Base-by-base conservation (phyloP, 2,797 vertebrate genomes). In the Danio choprae region DNA sequence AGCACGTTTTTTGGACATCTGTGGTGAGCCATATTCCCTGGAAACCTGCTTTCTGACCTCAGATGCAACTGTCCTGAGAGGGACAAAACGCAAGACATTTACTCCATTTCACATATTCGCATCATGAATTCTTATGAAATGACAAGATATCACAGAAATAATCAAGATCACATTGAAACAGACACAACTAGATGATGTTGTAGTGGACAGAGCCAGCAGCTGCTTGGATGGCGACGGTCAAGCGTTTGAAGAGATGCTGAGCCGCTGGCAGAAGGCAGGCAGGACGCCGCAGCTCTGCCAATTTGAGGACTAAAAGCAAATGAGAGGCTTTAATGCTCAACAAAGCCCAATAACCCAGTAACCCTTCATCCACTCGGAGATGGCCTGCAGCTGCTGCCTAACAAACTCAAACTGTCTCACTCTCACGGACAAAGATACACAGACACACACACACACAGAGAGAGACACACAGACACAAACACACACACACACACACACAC, bases 41-140 rank as follows among this genome's bases (percentile, higher is more conserved):
- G 95, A 95, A 53, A 97, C 95, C 87, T 98, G 96, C 84, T 97
- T 98, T 87, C 96, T 92, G 77, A 98, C 95, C 86, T 98, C 96
- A 3, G 96, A 90, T 7, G 96, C 96, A 84, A 97, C 93, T 0
- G 95, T 98, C 90, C 96, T 97, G 83, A 3, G 38, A 78, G 43
- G 83, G 68, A 84, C 38, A 44, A 53, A 58, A 15, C 44, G 51
- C 1, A 65, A 69, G 10, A 56, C 53, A 55, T 67, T 40, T 74
- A 51, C 41, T 29, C 60, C 43, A 41, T 38, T 60, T 59, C 36
- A 50, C 43, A 53, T 12, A 62, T 70, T 29, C 44, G 41, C 7
- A 64, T 64, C 36, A 13, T 29, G 18, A 65, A 36, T 40, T 67
- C 63, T 56, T 15, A 6, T 41, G 22, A 4, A 18, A 53, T 43